phyloP scores from a whole-genome alignment of 2,888 invertebrate genomes.

The Fragum whitleyi region DNA sequence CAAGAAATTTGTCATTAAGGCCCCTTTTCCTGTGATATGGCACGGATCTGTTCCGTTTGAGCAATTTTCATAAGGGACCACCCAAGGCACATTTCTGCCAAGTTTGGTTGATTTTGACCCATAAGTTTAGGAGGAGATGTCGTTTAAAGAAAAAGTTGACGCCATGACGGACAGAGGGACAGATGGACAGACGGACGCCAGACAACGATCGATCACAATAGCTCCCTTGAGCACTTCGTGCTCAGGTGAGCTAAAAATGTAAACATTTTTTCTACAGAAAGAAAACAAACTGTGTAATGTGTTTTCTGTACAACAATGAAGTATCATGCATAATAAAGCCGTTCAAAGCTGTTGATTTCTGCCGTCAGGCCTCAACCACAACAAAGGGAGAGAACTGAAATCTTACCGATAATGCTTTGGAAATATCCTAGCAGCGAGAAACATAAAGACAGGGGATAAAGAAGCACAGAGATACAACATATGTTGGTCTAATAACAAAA shows the following conservation, averaged over 20 bases:
- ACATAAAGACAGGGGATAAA: slow-evolving; percentile 30
- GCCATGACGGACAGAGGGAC: too few species aligned
- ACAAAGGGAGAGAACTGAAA: slow-evolving; percentile 28
- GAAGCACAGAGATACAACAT: slow-evolving; percentile 37
- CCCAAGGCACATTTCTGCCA: too few species aligned
- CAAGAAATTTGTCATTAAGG: too few species aligned
- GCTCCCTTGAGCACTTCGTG: background rate
- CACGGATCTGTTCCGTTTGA: too few species aligned
- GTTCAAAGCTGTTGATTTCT: slow-evolving; percentile 2
- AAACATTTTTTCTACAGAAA: too few species aligned
- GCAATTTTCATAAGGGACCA: too few species aligned
- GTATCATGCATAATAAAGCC: background rate
- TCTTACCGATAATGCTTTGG: slow-evolving; percentile 76
- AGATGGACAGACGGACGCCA: background rate
- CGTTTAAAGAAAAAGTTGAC: too few species aligned
- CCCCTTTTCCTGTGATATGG: too few species aligned
- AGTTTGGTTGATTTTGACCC: too few species aligned
- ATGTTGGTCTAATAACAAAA: slow-evolving; percentile 1
- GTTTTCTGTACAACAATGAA: background rate
- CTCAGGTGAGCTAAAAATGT: background rate
- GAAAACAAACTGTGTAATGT: too few species aligned
- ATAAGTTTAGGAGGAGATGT: too few species aligned
- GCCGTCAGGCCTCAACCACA: slow-evolving; percentile 1
- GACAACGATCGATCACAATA: background rate
- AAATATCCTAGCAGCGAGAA: slow-evolving; percentile 71